Percentiles rank a stretch among this genome's conserved stretches.
Conservation (phyloP, 1,140 invertebrate species). For the Drosophila repletoides region DNA sequence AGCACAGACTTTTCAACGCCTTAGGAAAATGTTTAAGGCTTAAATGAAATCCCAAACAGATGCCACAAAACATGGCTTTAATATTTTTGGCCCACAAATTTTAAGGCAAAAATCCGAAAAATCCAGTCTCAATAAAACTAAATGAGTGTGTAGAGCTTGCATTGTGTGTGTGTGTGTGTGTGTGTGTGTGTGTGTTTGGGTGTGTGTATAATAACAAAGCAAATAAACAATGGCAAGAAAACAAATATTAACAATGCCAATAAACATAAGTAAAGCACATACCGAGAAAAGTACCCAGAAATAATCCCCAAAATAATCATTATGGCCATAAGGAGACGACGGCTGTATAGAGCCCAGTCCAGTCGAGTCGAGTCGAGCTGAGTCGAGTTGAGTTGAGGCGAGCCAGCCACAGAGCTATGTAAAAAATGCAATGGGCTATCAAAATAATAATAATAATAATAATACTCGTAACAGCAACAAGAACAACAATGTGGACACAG, state of each 20-base stretch:
- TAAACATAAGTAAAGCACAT: conserved; percentile 57
- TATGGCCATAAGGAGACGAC: conserved; percentile 65
- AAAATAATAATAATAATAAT: conserved; percentile 62
- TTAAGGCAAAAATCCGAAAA: conserved; percentile 48
- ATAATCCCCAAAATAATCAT: conserved; percentile 78
- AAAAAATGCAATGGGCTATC: conserved; percentile 74
- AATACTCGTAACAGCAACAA: conserved; percentile 26
- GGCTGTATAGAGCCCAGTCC: conserved; percentile 26
- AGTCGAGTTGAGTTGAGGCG: too few relatives aligned
- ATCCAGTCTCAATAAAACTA: conserved; percentile 58
- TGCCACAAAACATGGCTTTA: conserved; percentile 32
- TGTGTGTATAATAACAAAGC: conserved; percentile 55
- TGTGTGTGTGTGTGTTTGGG: conserved; percentile 15
- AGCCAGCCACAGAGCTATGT: conserved; percentile 54
- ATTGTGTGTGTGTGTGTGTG: neutral
- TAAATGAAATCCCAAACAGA: conserved; percentile 4
- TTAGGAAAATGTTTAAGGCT: neutral
- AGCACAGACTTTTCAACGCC: conserved; percentile 8
- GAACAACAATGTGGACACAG: conserved; percentile 23
- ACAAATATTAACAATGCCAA: conserved; percentile 78
- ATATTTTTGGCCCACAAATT: conserved; percentile 17
- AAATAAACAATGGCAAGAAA: conserved; percentile 64
- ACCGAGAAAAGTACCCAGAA: conserved; percentile 37
- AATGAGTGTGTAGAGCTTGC: conserved; percentile 44
- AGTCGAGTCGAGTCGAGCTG: too few relatives aligned